Evolutionary conservation across 1,140 invertebrate species (phyloP), one percentile per base, ranked within the genome.

Genomic region (Elymnias hypermnestra): DNA sequence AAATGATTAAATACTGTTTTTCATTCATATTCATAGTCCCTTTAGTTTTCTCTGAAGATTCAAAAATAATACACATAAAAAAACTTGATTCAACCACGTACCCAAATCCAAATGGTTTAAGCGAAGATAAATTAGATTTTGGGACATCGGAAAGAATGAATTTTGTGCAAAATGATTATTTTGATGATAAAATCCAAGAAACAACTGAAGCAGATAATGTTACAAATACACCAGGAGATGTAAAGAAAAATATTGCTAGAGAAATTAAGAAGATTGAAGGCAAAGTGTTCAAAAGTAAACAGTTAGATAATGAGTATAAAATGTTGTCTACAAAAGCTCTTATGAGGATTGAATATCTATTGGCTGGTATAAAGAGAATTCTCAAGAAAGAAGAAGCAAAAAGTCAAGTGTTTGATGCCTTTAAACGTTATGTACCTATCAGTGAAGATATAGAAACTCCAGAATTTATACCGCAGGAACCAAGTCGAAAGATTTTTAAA

Each of bases 341-440:
- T n/a, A 18, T 19, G 10, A 44, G 23, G 19, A 38, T 44, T 28
- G 37, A 38, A 25, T 26, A 7, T 9, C 13, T 51, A 15, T 17
- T 43, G 6, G 26, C 21, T 14, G 35, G 26, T 39, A 58, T 58
- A 38, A 50, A 38, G 37, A 42, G 39, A 26, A 36, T 54, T 26
- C 33, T 58, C 13, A 37, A 54, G 18, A 35, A 14, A 6, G 23
- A 49, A 5, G 9, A 43, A 10, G 9, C 18, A n/a, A 22, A 38
- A 9, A 47, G 15, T 6, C 15, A 36, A 33, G 0, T 13, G 38
- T 17, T 13, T 31, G 28, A 45, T n/a, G 2, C 43, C 8, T 51
- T 41, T 15, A 51, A 44, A 45, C 17, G 14, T 2, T 63, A 63
- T 22, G 45, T 63, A 12, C 59, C 59, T 5, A 43, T 63, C 40